These are phyloP conservation scores for Meloidogyne chitwoodi DNA, from an alignment of 1,140 invertebrate species.

Conservation along the genomic window DNA sequence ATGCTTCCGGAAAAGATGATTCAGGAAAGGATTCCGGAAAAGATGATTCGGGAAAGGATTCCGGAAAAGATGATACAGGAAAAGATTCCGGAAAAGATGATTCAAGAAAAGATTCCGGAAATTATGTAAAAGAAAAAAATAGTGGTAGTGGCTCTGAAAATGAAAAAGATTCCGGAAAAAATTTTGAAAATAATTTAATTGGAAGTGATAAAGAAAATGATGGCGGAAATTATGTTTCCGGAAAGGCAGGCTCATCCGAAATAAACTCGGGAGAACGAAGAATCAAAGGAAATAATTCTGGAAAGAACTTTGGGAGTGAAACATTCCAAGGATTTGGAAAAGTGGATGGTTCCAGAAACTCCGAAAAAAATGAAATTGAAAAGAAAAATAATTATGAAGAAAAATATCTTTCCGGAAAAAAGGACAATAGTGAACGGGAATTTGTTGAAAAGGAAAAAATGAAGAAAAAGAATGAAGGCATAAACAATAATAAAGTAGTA, in stretches of 20 bases:
- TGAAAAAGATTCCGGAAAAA: background rate
- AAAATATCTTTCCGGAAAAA: too few species aligned
- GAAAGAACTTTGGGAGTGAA: background rate
- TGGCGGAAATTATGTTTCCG: too few species aligned
- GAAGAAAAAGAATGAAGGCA: background rate
- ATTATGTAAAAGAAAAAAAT: background rate
- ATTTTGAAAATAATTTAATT: too few species aligned
- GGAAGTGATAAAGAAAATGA: too few species aligned
- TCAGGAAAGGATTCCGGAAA: background rate
- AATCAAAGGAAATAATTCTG: background rate
- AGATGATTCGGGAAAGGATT: background rate
- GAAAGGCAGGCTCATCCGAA: background rate
- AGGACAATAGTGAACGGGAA: too few species aligned
- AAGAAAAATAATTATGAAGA: too few species aligned
- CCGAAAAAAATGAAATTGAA: too few species aligned
- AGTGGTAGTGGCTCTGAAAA: background rate
- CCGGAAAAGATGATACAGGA: background rate
- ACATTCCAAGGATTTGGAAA: background rate
- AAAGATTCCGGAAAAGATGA: background rate
- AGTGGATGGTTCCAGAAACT: background rate
- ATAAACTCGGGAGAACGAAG: background rate
- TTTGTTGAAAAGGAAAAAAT: background rate
- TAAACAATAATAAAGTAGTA: background rate
- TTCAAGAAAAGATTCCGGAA: background rate
- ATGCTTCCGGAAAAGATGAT: background rate